Percentiles rank a stretch among this genome's conserved stretches.
Evolutionary conservation across 1,140 invertebrate genomes (phyloP).

Genomic region (Amphibalanus amphitrite): DNA sequence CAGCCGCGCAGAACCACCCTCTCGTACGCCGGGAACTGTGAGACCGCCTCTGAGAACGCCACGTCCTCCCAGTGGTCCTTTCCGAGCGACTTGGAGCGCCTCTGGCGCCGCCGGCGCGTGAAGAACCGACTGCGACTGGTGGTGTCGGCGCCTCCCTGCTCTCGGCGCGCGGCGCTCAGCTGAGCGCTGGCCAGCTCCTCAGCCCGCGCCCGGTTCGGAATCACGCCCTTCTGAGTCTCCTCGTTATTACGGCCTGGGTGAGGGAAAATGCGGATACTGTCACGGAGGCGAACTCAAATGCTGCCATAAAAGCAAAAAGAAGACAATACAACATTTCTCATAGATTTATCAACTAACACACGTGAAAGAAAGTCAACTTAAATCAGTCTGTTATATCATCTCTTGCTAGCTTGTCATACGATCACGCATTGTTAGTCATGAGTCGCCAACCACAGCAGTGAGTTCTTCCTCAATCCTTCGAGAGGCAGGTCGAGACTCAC

Average conservation of each 20-base stretch:
- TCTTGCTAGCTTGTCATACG: too few species aligned
- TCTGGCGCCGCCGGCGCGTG: conserved; percentile 54
- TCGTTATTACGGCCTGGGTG: conserved; percentile 66
- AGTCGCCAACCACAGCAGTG: too few species aligned
- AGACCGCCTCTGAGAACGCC: conserved; percentile 78
- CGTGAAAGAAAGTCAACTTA: too few species aligned
- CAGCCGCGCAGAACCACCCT: conserved; percentile 78
- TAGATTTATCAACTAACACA: too few species aligned
- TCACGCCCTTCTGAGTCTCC: conserved; percentile 88
- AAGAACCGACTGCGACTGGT: conserved; percentile 72
- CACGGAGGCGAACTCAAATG: too few species aligned
- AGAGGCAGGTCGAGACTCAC: too few species aligned
- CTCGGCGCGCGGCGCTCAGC: conserved; percentile 78
- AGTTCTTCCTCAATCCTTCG: too few species aligned
- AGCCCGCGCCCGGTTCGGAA: conserved; percentile 82
- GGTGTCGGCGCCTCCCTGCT: conserved; percentile 42
- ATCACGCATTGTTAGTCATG: too few species aligned
- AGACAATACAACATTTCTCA: too few species aligned
- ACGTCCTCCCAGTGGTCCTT: conserved; percentile 38
- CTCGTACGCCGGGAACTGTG: conserved; percentile 95
- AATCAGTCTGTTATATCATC: too few species aligned
- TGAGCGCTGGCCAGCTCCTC: conserved; percentile 78
- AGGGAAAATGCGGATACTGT: too few species aligned
- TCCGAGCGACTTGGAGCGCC: conserved; percentile 77
- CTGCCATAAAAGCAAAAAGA: too few species aligned